Base-by-base conservation (phyloP, 2,113 vertebrate species). In the Lepisosteus osseus region DNA sequence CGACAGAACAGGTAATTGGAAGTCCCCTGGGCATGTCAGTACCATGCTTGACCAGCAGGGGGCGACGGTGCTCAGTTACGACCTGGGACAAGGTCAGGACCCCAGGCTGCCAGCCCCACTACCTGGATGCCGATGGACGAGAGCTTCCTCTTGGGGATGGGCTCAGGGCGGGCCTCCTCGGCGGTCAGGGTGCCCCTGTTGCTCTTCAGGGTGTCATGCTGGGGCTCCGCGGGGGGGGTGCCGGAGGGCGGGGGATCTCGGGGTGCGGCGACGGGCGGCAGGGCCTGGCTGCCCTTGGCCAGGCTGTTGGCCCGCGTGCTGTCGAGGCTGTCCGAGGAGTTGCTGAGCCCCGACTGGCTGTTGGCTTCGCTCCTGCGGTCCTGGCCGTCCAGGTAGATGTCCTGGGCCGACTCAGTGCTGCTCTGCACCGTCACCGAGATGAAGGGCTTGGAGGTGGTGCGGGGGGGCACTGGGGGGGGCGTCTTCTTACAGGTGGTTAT, bases 61-160 rank as follows among this genome's bases (percentile, higher is more conserved):
- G 15, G 15, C 15, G 15, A 17, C 29, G 2, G 29, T 29, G 29
- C 29, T 29, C 29, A 29, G 29, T 29, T 29, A 29, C 29, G 29
- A 29, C 29, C 29, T 29, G 29, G 29, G 29, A 29, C 29, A 29
- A 29, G 29, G 13, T 51, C 12, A 47, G 15, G 66, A 67, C 45
- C 13, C 51, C 13, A 13, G 61, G 29, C 7, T 57, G 15, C 64
- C 29, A 17, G 13, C 6, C 44, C 1, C 11, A 93, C 72, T 91
- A 98, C 97, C 94, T 99, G 97, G 90, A 99, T 98, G 85, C 97
- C 97, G 79, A 99, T 99, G 72, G 97, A 99, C 0, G 97, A 99
- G 55, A 99, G 93, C 85, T 99, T 99, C 83, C 97, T 91, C 81
- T 97, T 94, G 73, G 95, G 95, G 73, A 94, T 75, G 14, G 89